A percentile compares a stretch with the other conserved stretches of the same genome.
Conservation (phyloP, 2,797 vertebrate species). For the Enteromius anoplus region DNA sequence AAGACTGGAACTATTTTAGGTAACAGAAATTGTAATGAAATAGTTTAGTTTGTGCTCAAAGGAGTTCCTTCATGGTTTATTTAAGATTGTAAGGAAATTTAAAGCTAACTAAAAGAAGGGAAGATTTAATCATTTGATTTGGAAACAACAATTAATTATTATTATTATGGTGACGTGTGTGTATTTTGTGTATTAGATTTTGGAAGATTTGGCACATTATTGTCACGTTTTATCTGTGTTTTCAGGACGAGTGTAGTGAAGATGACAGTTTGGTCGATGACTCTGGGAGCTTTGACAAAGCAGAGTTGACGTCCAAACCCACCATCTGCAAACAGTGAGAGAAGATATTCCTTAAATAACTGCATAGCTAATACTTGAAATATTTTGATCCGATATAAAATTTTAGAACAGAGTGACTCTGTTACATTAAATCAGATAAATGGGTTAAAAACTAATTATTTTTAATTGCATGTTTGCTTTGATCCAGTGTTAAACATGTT, state of each 20-base stretch:
- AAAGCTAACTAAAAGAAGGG: background rate
- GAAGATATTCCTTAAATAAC: background rate
- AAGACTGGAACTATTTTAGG: background rate
- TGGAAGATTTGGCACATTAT: background rate
- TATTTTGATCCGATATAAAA: background rate
- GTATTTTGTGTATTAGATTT: background rate
- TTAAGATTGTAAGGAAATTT: background rate
- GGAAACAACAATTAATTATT: background rate
- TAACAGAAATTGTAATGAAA: background rate
- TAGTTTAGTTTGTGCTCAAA: background rate
- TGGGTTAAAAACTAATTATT: background rate
- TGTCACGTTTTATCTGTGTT: conserved; percentile 39
- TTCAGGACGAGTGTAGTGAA: conserved; percentile 93
- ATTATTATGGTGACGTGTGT: background rate
- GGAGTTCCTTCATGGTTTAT: background rate
- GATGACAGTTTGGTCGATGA: conserved; percentile 88
- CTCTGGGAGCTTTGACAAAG: conserved; percentile 73
- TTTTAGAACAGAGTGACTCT: background rate
- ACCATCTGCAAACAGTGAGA: conserved; percentile 93
- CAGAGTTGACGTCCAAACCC: conserved; percentile 79
- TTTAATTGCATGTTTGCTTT: background rate
- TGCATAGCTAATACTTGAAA: background rate
- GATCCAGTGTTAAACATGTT: background rate
- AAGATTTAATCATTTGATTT: background rate
- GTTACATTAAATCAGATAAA: background rate